Conservation (phyloP, 2,888 invertebrate genomes). For the Brenthis daphne region DNA sequence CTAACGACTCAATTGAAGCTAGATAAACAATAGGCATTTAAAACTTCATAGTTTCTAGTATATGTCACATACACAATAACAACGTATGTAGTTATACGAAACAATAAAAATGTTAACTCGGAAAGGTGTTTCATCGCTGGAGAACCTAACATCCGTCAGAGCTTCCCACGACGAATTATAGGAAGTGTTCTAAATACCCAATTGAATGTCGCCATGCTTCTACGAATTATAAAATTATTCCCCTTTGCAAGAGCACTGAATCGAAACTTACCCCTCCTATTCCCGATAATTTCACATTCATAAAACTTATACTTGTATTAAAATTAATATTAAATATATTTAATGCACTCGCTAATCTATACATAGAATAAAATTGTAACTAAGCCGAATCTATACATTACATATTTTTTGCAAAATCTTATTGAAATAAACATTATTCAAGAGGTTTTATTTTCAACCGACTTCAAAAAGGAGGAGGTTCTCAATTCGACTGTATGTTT, state of each 20-base stretch:
- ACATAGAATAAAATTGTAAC: too few relatives aligned
- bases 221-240: slow-evolving; percentile 45
- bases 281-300: slow-evolving; percentile 6
- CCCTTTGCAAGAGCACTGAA: slow-evolving; percentile 38
- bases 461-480: too few relatives aligned
- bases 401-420: too few relatives aligned
- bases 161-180: slow-evolving; percentile 64
- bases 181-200: slow-evolving; percentile 57
- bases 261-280: slow-evolving; percentile 18
- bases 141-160: slow-evolving; percentile 47
- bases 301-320: too few relatives aligned
- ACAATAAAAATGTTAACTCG: slow-evolving; percentile 10
- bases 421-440: too few relatives aligned
- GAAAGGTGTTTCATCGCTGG: slow-evolving; percentile 38
- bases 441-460: too few relatives aligned
- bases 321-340: too few relatives aligned
- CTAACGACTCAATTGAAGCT: background rate
- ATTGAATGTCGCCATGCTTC: slow-evolving; percentile 46
- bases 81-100: background rate
- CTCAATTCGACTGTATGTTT: too few relatives aligned
- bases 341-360: too few relatives aligned
- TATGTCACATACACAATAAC: slow-evolving; percentile 1
- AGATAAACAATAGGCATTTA: background rate
- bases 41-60: slow-evolving; percentile 2
- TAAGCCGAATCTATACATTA: too few relatives aligned